phyloP scores from a whole-genome alignment of 2,888 invertebrate genomes.

The Synergus umbraculus region DNA sequence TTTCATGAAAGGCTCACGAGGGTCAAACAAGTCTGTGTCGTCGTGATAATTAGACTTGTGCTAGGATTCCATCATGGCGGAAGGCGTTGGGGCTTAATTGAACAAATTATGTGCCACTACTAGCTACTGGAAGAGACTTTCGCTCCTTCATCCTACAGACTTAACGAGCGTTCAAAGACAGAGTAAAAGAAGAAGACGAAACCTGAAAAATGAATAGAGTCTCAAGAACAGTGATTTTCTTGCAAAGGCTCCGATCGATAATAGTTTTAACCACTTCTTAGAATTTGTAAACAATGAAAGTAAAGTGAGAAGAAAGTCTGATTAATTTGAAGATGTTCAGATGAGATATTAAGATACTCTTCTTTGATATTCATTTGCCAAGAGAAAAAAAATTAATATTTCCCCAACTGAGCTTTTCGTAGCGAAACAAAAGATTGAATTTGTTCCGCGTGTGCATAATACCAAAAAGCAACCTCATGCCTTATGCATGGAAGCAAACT shows the following conservation, averaged over 20 bases:
- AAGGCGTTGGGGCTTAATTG: slow-evolving; percentile 28
- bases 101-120: slow-evolving; percentile 28
- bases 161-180: not conserved
- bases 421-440: slow-evolving; percentile 22
- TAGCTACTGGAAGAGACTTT: not conserved
- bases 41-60: slow-evolving; percentile 36
- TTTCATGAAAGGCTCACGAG: slow-evolving; percentile 33
- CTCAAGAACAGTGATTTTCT: not conserved
- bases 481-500: slow-evolving; percentile 31
- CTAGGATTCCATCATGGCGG: slow-evolving; percentile 28
- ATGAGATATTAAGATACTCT: not conserved
- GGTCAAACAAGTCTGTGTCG: slow-evolving; percentile 39
- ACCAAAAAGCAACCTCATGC: slow-evolving; percentile 30
- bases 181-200: not conserved
- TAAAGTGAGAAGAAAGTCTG: no score
- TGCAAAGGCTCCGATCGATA: no score
- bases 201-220: not conserved
- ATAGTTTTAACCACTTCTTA: no score
- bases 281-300: no score
- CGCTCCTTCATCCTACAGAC: not conserved
- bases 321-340: no score
- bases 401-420: not conserved
- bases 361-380: not conserved
- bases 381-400: slow-evolving; percentile 4
- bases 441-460: slow-evolving; percentile 12